These are phyloP conservation scores for Mastomys coucha DNA, from an alignment of 2,113 vertebrate genomes.

Conservation along the genomic window DNA sequence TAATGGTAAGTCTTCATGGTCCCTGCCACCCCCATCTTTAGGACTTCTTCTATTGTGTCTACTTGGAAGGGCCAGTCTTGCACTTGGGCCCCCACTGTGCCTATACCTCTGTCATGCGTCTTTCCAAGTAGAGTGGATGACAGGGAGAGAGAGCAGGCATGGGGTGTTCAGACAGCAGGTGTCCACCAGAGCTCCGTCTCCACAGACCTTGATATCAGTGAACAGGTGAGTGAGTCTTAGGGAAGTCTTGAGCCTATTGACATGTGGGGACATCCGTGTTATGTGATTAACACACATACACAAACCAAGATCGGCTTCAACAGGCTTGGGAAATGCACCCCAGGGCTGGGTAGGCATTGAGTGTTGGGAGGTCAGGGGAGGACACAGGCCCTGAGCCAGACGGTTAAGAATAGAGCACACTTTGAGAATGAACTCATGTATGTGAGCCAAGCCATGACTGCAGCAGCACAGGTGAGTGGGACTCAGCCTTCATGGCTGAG, in stretches of 20 bases:
- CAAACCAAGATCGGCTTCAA: background rate
- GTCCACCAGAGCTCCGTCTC: background rate
- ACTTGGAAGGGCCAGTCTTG: background rate
- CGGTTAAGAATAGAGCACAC: background rate
- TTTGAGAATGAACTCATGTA: background rate
- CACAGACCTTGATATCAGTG: accelerated
- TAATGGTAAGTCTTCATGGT: background rate
- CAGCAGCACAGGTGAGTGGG: too few species aligned
- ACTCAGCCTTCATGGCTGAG: background rate
- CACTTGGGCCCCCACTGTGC: background rate
- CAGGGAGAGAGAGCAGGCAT: background rate
- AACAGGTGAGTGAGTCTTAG: background rate
- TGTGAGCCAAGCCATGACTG: accelerated
- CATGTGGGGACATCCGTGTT: background rate
- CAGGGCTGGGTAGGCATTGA: background rate
- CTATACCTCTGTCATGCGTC: background rate
- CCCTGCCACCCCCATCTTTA: background rate
- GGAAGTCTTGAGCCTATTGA: background rate
- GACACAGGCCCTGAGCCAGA: background rate
- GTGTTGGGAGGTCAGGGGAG: background rate
- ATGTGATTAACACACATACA: background rate
- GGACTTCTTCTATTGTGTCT: background rate
- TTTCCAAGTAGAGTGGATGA: background rate
- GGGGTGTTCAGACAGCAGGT: background rate
- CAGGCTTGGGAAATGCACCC: background rate